Conservation (phyloP, 1,140 invertebrate species). For the Brachionus rotundiformis region DNA sequence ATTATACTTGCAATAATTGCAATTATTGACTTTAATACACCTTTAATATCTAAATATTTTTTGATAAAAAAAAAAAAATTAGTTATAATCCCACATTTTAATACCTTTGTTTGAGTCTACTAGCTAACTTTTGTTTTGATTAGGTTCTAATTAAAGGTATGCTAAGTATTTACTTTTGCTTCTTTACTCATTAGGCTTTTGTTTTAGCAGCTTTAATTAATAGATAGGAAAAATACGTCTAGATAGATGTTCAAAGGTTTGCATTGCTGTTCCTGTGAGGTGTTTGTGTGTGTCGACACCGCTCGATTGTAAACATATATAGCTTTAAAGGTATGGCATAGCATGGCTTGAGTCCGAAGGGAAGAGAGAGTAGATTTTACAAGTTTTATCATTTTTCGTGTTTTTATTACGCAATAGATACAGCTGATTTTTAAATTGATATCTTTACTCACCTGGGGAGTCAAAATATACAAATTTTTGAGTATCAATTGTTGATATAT, state of each 20-base stretch:
- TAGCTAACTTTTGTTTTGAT: background rate
- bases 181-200: background rate
- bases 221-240: background rate
- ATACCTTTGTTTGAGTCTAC: background rate
- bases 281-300: background rate
- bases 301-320: background rate
- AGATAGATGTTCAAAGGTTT: background rate
- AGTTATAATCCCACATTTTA: background rate
- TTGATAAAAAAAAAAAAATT: slow-evolving; percentile 3
- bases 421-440: background rate
- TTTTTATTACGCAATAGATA: background rate
- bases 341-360: background rate
- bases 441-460: background rate
- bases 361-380: background rate
- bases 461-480: background rate
- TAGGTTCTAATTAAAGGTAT: slow-evolving; percentile 10
- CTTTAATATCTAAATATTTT: slow-evolving; percentile 36
- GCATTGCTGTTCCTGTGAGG: slow-evolving; percentile 2
- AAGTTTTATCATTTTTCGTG: background rate
- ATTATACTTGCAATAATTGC: slow-evolving; percentile 29
- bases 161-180: background rate
- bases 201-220: slow-evolving; percentile 14
- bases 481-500: background rate
- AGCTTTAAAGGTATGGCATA: background rate
- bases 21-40: slow-evolving; percentile 49